Evolutionary conservation across 2,888 invertebrate genomes (phyloP).

Genomic region (Sphaeridia pumilis): DNA sequence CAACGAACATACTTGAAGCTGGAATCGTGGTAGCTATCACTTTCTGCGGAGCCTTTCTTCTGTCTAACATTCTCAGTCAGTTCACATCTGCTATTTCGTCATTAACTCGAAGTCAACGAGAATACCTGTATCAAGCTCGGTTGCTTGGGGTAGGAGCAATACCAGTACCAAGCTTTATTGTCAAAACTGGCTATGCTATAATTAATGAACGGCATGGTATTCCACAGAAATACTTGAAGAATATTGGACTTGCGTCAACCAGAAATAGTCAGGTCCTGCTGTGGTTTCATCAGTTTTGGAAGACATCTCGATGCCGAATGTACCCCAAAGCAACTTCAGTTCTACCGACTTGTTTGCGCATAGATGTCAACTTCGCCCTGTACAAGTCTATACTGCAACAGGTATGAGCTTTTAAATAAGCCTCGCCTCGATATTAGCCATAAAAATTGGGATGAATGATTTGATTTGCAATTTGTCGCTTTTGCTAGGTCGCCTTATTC

Average conservation of each 20-base stretch:
- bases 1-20: constrained; percentile 22
- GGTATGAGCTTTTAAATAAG: constrained; percentile 1
- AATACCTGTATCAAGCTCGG: constrained; percentile 30
- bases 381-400: constrained; percentile 16
- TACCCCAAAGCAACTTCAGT: constrained; percentile 20
- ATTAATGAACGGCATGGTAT: not conserved
- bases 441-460: not conserved
- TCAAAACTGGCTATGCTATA: not conserved
- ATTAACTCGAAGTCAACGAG: constrained; percentile 21
- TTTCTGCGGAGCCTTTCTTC: constrained; percentile 31
- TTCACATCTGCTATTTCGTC: constrained; percentile 29
- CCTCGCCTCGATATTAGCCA: not conserved
- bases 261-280: constrained; percentile 23
- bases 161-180: constrained; percentile 7
- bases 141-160: constrained; percentile 28
- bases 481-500: constrained; percentile 6
- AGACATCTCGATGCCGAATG: constrained; percentile 21
- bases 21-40: constrained; percentile 21
- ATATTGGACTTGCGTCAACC: constrained; percentile 26
- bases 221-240: constrained; percentile 26
- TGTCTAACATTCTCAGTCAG: constrained; percentile 29
- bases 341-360: constrained; percentile 24
- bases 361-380: constrained; percentile 25
- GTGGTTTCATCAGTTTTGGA: constrained; percentile 27
- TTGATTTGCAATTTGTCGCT: no score